phyloP scores from a whole-genome alignment of 2,797 vertebrate species.

The Adelosebastes latens region DNA sequence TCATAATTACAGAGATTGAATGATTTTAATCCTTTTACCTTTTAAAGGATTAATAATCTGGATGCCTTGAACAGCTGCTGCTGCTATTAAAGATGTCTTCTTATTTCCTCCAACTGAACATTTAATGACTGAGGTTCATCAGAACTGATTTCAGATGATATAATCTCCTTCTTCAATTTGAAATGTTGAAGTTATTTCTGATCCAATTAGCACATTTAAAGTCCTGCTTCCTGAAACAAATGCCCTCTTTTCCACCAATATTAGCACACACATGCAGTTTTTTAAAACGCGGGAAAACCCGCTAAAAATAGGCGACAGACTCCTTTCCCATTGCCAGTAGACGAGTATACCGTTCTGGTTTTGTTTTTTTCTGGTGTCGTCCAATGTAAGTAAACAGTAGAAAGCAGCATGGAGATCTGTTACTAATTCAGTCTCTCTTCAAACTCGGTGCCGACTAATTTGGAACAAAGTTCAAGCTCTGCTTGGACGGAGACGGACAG shows the following conservation, averaged over 20 bases:
- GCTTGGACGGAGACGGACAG: too few species aligned
- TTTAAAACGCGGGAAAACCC: too few species aligned
- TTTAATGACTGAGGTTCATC: neutral
- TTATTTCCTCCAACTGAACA: neutral
- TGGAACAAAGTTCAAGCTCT: too few species aligned
- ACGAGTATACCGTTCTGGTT: rapidly evolving
- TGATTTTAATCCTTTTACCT: neutral
- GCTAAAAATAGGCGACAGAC: too few species aligned
- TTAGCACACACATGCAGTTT: too few species aligned
- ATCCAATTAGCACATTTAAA: neutral
- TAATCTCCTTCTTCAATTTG: neutral
- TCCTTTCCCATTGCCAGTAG: too few species aligned
- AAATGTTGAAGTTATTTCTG: neutral
- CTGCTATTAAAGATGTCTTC: neutral
- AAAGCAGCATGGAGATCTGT: neutral
- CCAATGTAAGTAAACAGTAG: neutral
- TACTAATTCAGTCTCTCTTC: too few species aligned
- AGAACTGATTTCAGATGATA: neutral
- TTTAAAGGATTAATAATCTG: neutral
- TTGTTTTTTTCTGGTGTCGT: too few species aligned
- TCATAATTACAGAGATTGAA: neutral
- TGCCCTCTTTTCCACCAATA: too few species aligned
- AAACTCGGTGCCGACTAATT: neutral
- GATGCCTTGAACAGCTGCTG: neutral
- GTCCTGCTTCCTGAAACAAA: neutral